phyloP scores from a whole-genome alignment of 2,888 invertebrate genomes.

The Zootermopsis nevadensis region DNA sequence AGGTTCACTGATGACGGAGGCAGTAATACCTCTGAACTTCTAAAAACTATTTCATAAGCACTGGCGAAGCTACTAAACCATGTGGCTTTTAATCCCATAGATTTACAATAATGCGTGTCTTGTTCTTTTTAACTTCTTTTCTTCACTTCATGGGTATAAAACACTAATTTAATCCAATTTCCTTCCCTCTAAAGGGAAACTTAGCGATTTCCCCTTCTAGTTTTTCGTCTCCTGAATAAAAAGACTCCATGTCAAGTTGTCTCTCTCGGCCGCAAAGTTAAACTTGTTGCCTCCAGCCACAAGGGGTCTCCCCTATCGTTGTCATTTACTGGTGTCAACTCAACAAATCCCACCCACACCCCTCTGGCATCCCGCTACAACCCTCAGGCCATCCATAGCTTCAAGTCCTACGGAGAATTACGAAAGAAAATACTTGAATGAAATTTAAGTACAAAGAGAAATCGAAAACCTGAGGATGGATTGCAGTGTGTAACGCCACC shows the following conservation, averaged over 20 bases:
- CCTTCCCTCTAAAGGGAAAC: conserved; percentile 55
- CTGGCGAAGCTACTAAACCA: too few relatives aligned
- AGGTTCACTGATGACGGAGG: too few relatives aligned
- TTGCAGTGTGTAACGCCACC: not conserved
- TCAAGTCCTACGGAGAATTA: not conserved
- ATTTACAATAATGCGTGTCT: not conserved
- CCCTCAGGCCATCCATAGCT: conserved; percentile 47
- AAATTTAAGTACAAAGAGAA: conserved; percentile 45
- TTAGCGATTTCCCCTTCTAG: conserved; percentile 8
- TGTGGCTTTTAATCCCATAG: not conserved
- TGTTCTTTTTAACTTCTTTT: conserved; percentile 15
- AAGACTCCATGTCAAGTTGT: conserved; percentile 37
- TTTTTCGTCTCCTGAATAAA: conserved; percentile 37
- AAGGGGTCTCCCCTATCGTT: conserved; percentile 43
- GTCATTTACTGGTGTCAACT: conserved; percentile 50
- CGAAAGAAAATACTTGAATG: conserved; percentile 46
- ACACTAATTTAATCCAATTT: conserved; percentile 63
- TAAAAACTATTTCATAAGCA: too few relatives aligned
- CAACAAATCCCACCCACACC: conserved; percentile 35
- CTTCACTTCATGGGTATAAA: conserved; percentile 58
- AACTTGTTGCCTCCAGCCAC: conserved; percentile 50
- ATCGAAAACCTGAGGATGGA: conserved; percentile 37
- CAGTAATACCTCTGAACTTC: too few relatives aligned
- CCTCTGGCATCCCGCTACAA: conserved; percentile 20
- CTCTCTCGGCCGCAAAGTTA: conserved; percentile 40